Evolutionary conservation across 2,888 invertebrate species (phyloP).

Genomic region (Loripinus fragilis): DNA sequence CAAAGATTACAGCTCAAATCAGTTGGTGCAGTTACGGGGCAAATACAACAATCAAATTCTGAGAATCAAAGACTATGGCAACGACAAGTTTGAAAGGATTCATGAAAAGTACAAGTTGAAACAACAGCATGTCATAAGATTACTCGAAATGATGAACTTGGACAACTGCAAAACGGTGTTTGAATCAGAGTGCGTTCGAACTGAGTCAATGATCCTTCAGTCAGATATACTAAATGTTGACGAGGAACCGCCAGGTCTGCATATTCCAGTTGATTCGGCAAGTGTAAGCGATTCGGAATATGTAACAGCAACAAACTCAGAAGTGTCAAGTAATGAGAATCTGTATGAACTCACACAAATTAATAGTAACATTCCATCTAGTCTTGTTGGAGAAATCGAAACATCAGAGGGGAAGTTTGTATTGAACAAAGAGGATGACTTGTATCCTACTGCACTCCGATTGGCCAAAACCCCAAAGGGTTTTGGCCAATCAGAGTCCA

Average conservation of each 20-base stretch:
- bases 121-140: slow-evolving; percentile 96
- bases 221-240: slow-evolving; percentile 62
- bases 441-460: too few species aligned
- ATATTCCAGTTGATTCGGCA: slow-evolving; percentile 54
- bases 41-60: slow-evolving; percentile 98
- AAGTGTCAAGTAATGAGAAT: slow-evolving; percentile 63
- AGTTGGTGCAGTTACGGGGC: slow-evolving; percentile 96
- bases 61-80: slow-evolving; percentile 96
- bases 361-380: background rate
- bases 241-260: slow-evolving; percentile 42
- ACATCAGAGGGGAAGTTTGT: background rate
- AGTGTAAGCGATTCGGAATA: slow-evolving; percentile 71
- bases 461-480: too few species aligned
- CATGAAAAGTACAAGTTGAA: slow-evolving; percentile 98
- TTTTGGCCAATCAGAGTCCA: too few species aligned
- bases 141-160: slow-evolving; percentile 95
- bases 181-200: slow-evolving; percentile 87
- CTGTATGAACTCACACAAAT: slow-evolving; percentile 10
- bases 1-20: slow-evolving; percentile 95
- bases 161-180: slow-evolving; percentile 90
- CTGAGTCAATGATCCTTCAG: slow-evolving; percentile 87
- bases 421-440: background rate
- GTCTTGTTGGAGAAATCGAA: background rate
- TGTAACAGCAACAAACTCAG: slow-evolving; percentile 69
- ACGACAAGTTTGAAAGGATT: slow-evolving; percentile 93